Conservation (phyloP, 2,888 invertebrate species). For the Drosophila conformis region DNA sequence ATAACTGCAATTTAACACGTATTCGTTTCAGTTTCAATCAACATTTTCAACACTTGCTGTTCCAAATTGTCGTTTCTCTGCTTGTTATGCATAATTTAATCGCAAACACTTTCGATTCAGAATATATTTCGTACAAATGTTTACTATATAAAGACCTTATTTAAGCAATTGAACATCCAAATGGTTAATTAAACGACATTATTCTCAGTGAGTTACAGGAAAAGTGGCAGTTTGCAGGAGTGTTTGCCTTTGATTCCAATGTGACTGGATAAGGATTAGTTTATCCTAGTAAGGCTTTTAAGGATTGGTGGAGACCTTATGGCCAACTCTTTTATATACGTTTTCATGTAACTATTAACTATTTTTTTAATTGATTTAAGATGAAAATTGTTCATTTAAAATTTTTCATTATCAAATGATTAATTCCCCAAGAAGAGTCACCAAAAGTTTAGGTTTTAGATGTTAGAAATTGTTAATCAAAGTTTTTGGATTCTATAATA, state of each 20-base stretch:
- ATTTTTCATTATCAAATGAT: background rate
- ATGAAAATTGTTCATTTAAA: background rate
- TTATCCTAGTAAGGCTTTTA: background rate
- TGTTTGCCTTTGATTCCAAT: background rate
- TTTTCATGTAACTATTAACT: background rate
- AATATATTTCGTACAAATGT: background rate
- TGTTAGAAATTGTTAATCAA: background rate
- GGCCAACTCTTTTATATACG: background rate
- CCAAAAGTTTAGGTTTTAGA: background rate
- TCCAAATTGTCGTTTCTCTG: background rate
- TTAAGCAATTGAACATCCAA: background rate
- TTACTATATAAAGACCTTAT: background rate
- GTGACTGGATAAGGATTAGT: background rate
- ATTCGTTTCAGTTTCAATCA: conserved; percentile 30
- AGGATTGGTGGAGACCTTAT: background rate
- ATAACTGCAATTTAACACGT: conserved; percentile 55
- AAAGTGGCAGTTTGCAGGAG: background rate
- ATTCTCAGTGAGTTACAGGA: too few relatives aligned
- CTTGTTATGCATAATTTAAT: conserved; percentile 8
- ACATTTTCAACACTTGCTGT: conserved; percentile 9
- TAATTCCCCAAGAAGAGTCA: background rate
- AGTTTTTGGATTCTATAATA: background rate
- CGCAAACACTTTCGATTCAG: background rate
- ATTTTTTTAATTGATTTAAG: background rate
- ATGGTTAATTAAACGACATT: background rate